Base-by-base conservation (phyloP, 2,888 invertebrate genomes). In the Scaptomyza parva region DNA sequence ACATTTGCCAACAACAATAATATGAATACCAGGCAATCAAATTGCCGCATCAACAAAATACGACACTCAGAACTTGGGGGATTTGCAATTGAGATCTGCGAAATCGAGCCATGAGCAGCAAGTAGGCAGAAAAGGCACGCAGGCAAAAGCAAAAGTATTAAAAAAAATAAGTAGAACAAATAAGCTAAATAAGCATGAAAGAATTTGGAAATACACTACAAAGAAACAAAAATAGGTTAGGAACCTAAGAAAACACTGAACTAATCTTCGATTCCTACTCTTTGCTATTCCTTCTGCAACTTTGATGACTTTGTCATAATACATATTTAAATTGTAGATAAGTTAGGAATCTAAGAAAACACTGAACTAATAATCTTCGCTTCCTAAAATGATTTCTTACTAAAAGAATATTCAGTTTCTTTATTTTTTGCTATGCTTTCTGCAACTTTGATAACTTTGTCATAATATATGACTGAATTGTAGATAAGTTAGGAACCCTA, bases 41-140 rank as follows among this genome's bases (percentile, higher is more conserved):
- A 77, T 62, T 85, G 79, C 66, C 30, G 60, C 66, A 68, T 57
- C 62, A 65, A 72, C 82, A 66, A 33, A 65, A 62, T 63, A 43
- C 45, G 62, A 40, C 75, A 58, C 26, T 59, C 51, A 24, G 50
- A 70, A 47, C 28, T 60, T 17, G 37, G 44, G 40, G 57, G 54
- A 65, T 58, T 70, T 45, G 40, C 18, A 54, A 44, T 45, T 59
- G 62, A 39, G 74, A 62, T 62, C 57, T 54, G 40, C 48, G 58
- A 57, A 72, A 55, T 72, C 11, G 70, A 75, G 76, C 59, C 54
- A 51, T n/a, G n/a, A n/a, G n/a, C n/a, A n/a, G n/a, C n/a, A n/a
- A n/a, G n/a, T n/a, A n/a, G n/a, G n/a, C n/a, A n/a, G n/a, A n/a
- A n/a, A n/a, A n/a, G n/a, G n/a, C n/a, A n/a, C n/a, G n/a, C n/a